Percentiles rank a stretch among this genome's conserved stretches.
These are phyloP conservation scores for Steatocranus sp. DNA, from an alignment of 2,797 vertebrate species.

Conservation along the genomic window DNA sequence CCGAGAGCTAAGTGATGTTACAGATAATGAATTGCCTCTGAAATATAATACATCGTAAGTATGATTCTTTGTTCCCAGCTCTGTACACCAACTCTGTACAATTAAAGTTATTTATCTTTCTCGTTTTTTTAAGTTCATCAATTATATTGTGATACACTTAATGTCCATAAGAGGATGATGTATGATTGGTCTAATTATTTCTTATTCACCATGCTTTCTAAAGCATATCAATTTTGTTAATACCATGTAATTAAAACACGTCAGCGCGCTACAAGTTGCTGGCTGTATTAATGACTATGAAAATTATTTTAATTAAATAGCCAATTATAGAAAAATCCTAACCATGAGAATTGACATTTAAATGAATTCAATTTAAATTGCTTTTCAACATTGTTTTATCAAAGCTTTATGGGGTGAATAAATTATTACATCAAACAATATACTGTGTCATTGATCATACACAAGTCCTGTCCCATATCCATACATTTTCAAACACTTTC, in stretches of 20 bases:
- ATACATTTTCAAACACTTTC: constrained; percentile 77
- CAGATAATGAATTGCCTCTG: constrained; percentile 73
- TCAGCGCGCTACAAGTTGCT: constrained; percentile 99
- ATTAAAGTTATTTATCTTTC: constrained; percentile 85
- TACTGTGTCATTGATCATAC: constrained; percentile 97
- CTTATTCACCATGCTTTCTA: constrained; percentile 99
- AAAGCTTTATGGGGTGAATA: constrained; percentile 99
- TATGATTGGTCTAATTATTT: constrained; percentile 99
- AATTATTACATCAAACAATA: constrained; percentile 99
- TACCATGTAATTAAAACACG: constrained; percentile 99
- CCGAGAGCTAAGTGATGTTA: constrained; percentile 68
- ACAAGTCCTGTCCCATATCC: constrained; percentile 83
- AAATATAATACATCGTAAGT: constrained; percentile 71
- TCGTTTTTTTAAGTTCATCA: constrained; percentile 80
- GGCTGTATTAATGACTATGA: constrained; percentile 99
- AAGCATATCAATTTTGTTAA: constrained; percentile 99
- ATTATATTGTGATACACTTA: constrained; percentile 87
- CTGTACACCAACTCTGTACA: constrained; percentile 75
- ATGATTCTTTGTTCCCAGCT: constrained; percentile 72
- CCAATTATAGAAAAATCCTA: constrained; percentile 99
- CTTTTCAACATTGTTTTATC: constrained; percentile 99
- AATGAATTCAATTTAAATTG: constrained; percentile 99
- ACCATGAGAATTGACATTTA: constrained; percentile 99
- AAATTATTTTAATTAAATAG: constrained; percentile 99
- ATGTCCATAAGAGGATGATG: constrained; percentile 94